Evolutionary conservation across 1,140 invertebrate genomes (phyloP), one percentile per base, ranked within the genome.

Genomic region (Whitmania pigra): DNA sequence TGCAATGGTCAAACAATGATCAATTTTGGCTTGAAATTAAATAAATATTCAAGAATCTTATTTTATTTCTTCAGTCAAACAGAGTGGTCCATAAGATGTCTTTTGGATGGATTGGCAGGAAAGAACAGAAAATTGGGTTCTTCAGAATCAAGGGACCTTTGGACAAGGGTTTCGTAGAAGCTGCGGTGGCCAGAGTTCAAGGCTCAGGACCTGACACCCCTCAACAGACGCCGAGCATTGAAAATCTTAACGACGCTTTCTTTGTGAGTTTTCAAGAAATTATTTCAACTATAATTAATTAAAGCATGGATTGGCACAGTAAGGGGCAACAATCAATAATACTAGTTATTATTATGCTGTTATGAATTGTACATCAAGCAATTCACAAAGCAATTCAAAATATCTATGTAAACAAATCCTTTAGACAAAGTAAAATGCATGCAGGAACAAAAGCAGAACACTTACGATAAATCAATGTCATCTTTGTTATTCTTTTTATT

Each of bases 71-170:
- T 49, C 43, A 49, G 43, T 91, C 92, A 76, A 92, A 90, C 54
- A 94, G 94, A 85, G 89, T 97, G 86, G 93, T 93, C 71, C 92
- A 96, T 83, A 87, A 91, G 77, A 94, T 97, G 90, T 94, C 93
- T 22, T 91, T 96, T 81, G 92, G 93, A 3, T 86, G 94, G 73
- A 92, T 93, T 49, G 43, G 43, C 78, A 86, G 87, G 31, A 76
- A 74, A 36, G 75, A 80, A 69, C 90, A 93, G 77, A 87, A 94
- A 76, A 90, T 94, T 76, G 95, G 98, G 84, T 99, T 97, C 85
- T 93, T 98, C 40, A 87, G 93, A 71, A 95, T 99, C 92, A 92
- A 94, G 82, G 95, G 95, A 70, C 94, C 95, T 18, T 88, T 90
- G 78, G 92, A 91, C 17, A 97, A 97, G 85, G 95, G 95, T 0